Percentiles rank a stretch among this genome's conserved stretches.
Evolutionary conservation across 2,113 vertebrate genomes (phyloP).

Genomic region (Hystrix cristata): DNA sequence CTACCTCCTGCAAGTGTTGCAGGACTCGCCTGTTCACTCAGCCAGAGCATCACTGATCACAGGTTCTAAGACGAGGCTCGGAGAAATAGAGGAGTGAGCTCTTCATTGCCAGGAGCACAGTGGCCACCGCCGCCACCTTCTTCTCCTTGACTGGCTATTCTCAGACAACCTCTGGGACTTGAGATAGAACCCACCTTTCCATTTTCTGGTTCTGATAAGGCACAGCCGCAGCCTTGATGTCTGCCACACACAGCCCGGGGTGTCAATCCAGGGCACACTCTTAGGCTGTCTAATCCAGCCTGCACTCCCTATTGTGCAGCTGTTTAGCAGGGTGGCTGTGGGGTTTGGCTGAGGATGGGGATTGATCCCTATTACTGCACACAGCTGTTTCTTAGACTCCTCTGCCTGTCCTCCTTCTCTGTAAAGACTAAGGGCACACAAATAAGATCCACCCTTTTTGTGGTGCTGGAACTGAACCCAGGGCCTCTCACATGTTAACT

Average conservation of each 20-base stretch:
- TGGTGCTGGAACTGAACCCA: neutral
- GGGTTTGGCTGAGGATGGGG: neutral
- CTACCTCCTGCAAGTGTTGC: neutral
- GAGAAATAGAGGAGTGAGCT: neutral
- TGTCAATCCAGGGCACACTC: fast-evolving
- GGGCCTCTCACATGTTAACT: neutral
- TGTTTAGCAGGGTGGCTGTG: neutral
- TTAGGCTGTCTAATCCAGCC: too few relatives aligned
- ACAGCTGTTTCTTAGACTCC: neutral
- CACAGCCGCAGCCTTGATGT: neutral
- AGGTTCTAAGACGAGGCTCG: fast-evolving
- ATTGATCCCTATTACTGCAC: neutral
- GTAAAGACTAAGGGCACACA: neutral
- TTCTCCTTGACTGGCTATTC: neutral
- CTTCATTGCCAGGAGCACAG: neutral
- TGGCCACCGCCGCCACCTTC: neutral
- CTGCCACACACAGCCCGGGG: fast-evolving
- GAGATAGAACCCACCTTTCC: neutral
- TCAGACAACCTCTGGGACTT: neutral
- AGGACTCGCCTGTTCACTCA: neutral
- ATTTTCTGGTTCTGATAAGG: neutral
- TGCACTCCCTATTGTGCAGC: fast-evolving
- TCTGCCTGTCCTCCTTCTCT: neutral
- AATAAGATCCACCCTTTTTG: neutral
- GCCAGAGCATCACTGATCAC: neutral